phyloP scores from a whole-genome alignment of 2,113 vertebrate genomes.

The Trematocara macrostoma region DNA sequence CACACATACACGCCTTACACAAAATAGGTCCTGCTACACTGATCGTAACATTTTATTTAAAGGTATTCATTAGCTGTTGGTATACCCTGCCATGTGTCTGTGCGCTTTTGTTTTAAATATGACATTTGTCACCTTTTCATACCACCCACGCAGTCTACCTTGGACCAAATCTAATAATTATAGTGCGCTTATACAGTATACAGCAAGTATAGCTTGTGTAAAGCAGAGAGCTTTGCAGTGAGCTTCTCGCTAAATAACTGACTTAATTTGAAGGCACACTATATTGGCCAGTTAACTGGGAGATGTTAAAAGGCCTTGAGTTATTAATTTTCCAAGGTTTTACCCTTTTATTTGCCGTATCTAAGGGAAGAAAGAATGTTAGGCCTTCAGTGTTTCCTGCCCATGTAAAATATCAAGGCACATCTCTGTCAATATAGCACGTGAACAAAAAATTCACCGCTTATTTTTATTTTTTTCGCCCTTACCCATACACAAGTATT shows the following conservation, averaged over 20 bases:
- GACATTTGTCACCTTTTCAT: slow-evolving; percentile 5
- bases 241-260: background rate
- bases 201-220: slow-evolving; percentile 1
- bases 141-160: background rate
- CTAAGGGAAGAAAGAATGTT: background rate
- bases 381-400: slow-evolving; percentile 17
- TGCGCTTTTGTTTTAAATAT: background rate
- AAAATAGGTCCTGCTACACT: background rate
- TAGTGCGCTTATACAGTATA: background rate
- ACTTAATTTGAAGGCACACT: background rate
- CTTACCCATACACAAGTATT: background rate
- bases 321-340: slow-evolving; percentile 6
- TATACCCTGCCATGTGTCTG: background rate
- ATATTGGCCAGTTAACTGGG: background rate
- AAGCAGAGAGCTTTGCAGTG: background rate
- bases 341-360: background rate
- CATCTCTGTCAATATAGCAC: background rate
- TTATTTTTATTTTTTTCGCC: background rate
- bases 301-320: background rate
- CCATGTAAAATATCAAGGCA: background rate
- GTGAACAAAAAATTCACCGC: background rate
- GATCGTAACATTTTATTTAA: background rate
- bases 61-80: slow-evolving; percentile 3
- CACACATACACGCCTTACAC: background rate
- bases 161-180: slow-evolving; percentile 15